Evolutionary conservation across 2,888 invertebrate genomes (phyloP).

Genomic region (Ryuthela nishihirai): DNA sequence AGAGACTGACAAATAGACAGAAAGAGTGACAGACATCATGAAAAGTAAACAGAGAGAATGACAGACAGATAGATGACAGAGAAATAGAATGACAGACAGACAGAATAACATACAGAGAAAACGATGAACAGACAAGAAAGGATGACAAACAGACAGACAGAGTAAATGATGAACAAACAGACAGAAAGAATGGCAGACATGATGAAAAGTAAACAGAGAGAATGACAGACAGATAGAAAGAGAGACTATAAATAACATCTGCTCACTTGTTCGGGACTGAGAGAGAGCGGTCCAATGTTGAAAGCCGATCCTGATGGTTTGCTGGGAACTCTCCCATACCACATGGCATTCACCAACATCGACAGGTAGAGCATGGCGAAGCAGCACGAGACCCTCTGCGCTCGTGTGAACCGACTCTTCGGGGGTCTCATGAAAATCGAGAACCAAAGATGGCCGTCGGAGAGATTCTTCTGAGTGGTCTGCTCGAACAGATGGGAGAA

Average conservation of each 20-base stretch:
- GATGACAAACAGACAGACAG: too few species aligned
- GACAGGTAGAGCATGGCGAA: slow-evolving; percentile 54
- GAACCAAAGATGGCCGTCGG: slow-evolving; percentile 57
- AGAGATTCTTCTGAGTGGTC: slow-evolving; percentile 50
- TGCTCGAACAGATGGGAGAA: slow-evolving; percentile 53
- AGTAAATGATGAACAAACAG: too few species aligned
- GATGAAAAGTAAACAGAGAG: neutral
- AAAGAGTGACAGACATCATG: too few species aligned
- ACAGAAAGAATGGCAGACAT: neutral
- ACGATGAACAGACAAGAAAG: too few species aligned
- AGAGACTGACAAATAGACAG: too few species aligned
- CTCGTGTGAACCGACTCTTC: slow-evolving; percentile 53
- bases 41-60: too few species aligned
- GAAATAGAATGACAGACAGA: too few species aligned
- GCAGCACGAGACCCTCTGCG: slow-evolving; percentile 54
- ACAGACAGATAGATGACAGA: too few species aligned
- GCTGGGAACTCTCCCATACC: slow-evolving; percentile 50
- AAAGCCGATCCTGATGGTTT: slow-evolving; percentile 46
- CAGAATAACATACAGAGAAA: too few species aligned
- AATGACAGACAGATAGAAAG: neutral
- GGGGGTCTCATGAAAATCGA: slow-evolving; percentile 55
- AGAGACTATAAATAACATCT: neutral
- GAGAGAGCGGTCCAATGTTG: slow-evolving; percentile 53
- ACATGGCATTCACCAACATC: slow-evolving; percentile 58
- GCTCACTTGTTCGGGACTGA: slow-evolving; percentile 53